Percentiles rank a stretch among this genome's conserved stretches.
Conservation (phyloP, 2,113 vertebrate species). For the Vulpes ferrilata region DNA sequence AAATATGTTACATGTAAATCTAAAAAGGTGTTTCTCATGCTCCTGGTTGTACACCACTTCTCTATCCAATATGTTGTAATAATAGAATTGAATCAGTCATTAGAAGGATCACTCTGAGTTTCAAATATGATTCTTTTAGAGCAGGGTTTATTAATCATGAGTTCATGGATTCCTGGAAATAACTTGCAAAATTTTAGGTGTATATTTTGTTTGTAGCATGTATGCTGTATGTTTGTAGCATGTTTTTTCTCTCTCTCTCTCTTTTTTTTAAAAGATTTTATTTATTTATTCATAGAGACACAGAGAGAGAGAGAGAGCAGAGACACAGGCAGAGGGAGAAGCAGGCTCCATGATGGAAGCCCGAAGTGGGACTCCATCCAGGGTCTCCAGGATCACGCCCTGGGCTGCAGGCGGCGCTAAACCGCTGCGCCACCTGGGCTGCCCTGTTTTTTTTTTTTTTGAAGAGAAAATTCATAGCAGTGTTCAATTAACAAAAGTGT, state of each 20-base stretch:
- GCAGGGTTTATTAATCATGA: not conserved
- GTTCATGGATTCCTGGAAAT: not conserved
- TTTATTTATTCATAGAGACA: no score
- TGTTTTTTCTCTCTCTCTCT: no score
- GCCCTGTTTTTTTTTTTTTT: not conserved
- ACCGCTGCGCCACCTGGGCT: no score
- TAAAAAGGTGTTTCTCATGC: not conserved
- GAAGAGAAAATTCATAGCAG: not conserved
- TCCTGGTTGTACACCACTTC: not conserved
- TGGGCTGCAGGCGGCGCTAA: no score
- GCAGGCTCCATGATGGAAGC: no score
- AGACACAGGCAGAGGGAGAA: no score
- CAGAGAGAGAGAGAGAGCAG: no score
- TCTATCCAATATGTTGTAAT: constrained; percentile 17
- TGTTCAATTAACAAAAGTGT: constrained; percentile 2
- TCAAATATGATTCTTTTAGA: constrained; percentile 36
- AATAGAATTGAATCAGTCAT: constrained; percentile 28
- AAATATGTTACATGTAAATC: not conserved
- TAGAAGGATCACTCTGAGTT: constrained; percentile 29
- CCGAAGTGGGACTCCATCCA: no score
- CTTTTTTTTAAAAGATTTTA: no score
- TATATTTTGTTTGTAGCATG: not conserved
- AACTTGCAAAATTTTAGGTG: constrained; percentile 14
- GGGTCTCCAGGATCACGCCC: no score
- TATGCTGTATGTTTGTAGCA: no score